A percentile compares a stretch with the other conserved stretches of the same genome.
Conservation (phyloP, 2,113 vertebrate genomes). For the Melozone crissalis region DNA sequence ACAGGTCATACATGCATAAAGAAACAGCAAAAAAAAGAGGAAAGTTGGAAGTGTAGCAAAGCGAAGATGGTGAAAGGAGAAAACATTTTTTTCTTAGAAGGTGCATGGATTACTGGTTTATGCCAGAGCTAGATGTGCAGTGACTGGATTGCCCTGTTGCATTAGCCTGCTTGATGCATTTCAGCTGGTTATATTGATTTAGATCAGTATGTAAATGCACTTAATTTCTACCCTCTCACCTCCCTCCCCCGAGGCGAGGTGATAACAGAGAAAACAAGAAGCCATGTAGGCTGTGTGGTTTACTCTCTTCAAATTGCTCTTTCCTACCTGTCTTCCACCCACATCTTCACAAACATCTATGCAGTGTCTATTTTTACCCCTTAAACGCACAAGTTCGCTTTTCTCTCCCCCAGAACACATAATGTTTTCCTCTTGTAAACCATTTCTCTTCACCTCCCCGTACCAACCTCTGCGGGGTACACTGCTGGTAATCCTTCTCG, state of each 20-base stretch:
- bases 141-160: not conserved
- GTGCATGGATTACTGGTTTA: not conserved
- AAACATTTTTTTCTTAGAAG: not conserved
- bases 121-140: not conserved
- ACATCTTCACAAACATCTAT: not conserved
- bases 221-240: not conserved
- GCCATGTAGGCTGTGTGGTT: not conserved
- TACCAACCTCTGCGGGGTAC: constrained; percentile 72
- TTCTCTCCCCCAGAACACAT: not conserved
- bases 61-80: not conserved
- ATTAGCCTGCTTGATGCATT: not conserved
- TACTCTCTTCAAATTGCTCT: not conserved
- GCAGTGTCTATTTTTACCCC: not conserved
- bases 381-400: not conserved
- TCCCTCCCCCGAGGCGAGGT: fast-evolving
- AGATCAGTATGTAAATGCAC: not conserved
- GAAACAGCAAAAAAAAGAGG: not conserved
- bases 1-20: not conserved
- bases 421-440: not conserved
- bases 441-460: fast-evolving
- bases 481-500: constrained; percentile 72
- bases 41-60: not conserved
- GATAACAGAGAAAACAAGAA: not conserved
- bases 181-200: not conserved
- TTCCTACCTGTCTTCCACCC: not conserved